A percentile compares a stretch with the other conserved stretches of the same genome.
These are phyloP conservation scores for Sogatella furcifera DNA, from an alignment of 1,140 invertebrate species.

Conservation along the genomic window DNA sequence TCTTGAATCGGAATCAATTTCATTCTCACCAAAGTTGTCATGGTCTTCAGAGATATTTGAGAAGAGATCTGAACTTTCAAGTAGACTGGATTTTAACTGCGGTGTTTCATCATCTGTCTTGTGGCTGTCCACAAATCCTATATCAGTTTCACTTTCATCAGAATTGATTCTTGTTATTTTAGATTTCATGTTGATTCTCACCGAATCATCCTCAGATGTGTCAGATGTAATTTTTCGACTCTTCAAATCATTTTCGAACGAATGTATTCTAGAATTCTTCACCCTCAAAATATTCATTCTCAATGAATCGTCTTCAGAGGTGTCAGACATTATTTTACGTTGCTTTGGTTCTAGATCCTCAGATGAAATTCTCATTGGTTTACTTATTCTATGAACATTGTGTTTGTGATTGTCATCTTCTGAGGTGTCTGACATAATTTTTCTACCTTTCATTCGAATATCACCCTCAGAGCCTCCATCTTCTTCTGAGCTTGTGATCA, in stretches of 20 bases:
- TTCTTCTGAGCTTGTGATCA: constrained; percentile 26
- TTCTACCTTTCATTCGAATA: constrained; percentile 16
- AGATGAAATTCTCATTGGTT: constrained; percentile 39
- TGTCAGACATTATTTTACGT: constrained; percentile 42
- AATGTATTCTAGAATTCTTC: constrained; percentile 40
- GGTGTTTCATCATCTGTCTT: constrained; percentile 4
- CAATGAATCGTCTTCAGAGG: constrained; percentile 39
- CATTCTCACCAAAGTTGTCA: constrained; percentile 7
- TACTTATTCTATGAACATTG: constrained; percentile 18
- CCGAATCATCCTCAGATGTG: constrained; percentile 41
- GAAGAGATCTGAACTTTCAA: constrained; percentile 9
- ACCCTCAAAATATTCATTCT: constrained; percentile 25
- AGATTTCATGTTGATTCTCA: constrained; percentile 30
- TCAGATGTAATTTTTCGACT: constrained; percentile 40
- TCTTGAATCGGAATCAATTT: constrained; percentile 2
- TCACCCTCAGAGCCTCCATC: constrained; percentile 23
- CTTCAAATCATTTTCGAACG: constrained; percentile 39
- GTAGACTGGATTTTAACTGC: neutral
- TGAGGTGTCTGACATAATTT: constrained; percentile 45
- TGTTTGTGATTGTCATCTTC: constrained; percentile 36
- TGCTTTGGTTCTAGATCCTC: constrained; percentile 37
- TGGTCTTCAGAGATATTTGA: constrained; percentile 16
- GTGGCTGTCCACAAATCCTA: constrained; percentile 21
- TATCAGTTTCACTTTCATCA: constrained; percentile 47
- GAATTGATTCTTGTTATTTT: constrained; percentile 44